Conservation (phyloP, 1,140 invertebrate species). For the Cotesia chilonis region DNA sequence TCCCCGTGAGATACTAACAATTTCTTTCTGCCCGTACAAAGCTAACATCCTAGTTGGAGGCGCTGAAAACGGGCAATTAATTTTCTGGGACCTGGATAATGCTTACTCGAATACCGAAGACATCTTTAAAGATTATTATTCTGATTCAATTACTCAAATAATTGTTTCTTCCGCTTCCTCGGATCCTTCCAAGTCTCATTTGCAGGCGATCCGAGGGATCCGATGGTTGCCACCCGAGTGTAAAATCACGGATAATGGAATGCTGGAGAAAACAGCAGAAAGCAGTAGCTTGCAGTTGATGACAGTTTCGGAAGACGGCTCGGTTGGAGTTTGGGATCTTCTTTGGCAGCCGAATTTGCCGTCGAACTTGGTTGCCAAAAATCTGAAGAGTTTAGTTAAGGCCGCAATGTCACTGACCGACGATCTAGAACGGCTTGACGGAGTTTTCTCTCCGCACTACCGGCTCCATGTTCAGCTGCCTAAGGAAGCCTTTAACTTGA, state of each 20-base stretch:
- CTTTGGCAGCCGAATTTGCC: constrained; percentile 36
- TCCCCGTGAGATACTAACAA: constrained; percentile 68
- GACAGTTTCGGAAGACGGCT: constrained; percentile 72
- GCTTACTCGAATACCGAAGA: constrained; percentile 36
- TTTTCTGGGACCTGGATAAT: constrained; percentile 76
- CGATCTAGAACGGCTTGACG: constrained; percentile 65
- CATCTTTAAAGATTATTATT: constrained; percentile 63
- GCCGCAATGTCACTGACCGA: constrained; percentile 49
- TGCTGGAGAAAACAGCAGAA: constrained; percentile 45
- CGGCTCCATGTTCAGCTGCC: constrained; percentile 44
- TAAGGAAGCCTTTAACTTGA: constrained; percentile 31
- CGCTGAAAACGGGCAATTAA: constrained; percentile 74
- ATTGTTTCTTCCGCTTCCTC: constrained; percentile 59
- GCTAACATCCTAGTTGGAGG: constrained; percentile 73
- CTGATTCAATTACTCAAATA: constrained; percentile 68
- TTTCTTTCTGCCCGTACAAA: constrained; percentile 73
- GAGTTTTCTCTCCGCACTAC: constrained; percentile 69
- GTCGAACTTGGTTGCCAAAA: constrained; percentile 37
- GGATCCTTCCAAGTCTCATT: constrained; percentile 69
- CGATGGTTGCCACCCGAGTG: constrained; percentile 72
- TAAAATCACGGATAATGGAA: constrained; percentile 68
- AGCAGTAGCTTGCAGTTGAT: constrained; percentile 68
- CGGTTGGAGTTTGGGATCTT: constrained; percentile 74
- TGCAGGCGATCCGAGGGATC: constrained; percentile 68
- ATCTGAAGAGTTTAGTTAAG: constrained; percentile 64